These are phyloP conservation scores for Pantherophis guttatus DNA, from an alignment of 2,113 vertebrate genomes.

Conservation along the genomic window DNA sequence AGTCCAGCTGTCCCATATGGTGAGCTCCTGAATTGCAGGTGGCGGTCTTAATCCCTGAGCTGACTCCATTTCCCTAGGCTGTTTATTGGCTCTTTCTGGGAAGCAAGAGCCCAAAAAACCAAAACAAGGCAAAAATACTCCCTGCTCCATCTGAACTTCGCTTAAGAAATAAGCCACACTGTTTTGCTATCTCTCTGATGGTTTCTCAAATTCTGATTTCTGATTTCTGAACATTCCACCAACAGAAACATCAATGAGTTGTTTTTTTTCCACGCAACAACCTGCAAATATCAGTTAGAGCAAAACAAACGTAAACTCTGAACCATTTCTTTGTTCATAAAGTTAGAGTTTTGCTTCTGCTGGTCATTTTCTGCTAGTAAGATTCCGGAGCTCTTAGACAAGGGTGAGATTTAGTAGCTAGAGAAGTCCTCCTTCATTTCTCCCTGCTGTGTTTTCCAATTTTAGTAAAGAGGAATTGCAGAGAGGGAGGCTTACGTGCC, in stretches of 20 bases:
- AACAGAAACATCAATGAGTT: not conserved
- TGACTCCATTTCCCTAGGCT: not conserved
- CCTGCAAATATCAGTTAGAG: not conserved
- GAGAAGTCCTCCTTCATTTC: fast-evolving
- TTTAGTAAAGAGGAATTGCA: not conserved
- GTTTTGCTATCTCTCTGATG: not conserved
- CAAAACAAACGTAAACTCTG: not conserved
- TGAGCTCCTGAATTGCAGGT: not conserved
- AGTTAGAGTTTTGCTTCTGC: not conserved
- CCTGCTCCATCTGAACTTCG: not conserved
- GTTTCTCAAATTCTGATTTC: not conserved
- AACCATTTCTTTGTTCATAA: not conserved
- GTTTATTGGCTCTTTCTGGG: not conserved
- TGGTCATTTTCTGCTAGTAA: not conserved
- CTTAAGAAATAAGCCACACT: not conserved
- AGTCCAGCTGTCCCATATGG: not conserved
- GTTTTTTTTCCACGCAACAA: not conserved
- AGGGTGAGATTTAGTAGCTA: not conserved
- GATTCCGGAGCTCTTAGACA: fast-evolving
- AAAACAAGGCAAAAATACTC: not conserved
- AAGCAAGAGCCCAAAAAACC: not conserved
- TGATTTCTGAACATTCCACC: slow-evolving; percentile 11
- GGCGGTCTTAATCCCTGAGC: not conserved
- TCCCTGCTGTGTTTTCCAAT: not conserved
- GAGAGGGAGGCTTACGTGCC: fast-evolving